Base-by-base conservation (phyloP, 2,888 invertebrate genomes). In the Megaustenia siamemsis region DNA sequence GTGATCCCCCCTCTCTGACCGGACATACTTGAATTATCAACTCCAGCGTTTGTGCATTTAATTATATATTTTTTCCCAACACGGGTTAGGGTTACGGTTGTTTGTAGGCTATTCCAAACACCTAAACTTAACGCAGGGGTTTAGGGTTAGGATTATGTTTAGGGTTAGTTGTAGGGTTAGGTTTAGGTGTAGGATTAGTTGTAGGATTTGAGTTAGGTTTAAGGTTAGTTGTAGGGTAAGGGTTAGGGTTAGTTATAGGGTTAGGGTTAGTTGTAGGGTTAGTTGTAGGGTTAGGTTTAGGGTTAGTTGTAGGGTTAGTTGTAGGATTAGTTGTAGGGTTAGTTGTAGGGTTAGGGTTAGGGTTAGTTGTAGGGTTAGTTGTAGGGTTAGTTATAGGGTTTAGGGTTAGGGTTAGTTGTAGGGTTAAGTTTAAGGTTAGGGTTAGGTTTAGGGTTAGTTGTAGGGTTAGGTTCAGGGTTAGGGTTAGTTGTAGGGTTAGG, bases 301-400 rank as follows among this genome's bases (percentile, higher is more conserved):
- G 81, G 81, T 82, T 82, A 82, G 81, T 71, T 66, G 66, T 80
- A 80, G 80, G 80, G 80, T 80, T 80, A 80, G 80, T 66, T 66
- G 66, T 80, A 80, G 80, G 80, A 68, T 80, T 80, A 80, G 80
- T 66, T 38, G 66, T 80, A 66, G 80, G 80, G 80, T 80, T 80
- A 66, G 80, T 66, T 66, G 66, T 80, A 80, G 80, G 80, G 81
- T 82, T 82, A 82, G 81, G 81, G 81, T 82, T 82, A 82, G 81
- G 81, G 81, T 82, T 80, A 80, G 80, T 66, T 68, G 49, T 69
- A 69, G 81, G 71, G 71, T 71, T 69, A 69, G 81, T 68, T 68
- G 49, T 56, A 69, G 81, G 81, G 6, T 80, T 68, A 40, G 49
- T 49, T 63, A 69, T n/a, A 68, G 28, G 81, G 81, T 43, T 81